Base-by-base conservation (phyloP, 2,113 vertebrate genomes). In the Canis aureus region DNA sequence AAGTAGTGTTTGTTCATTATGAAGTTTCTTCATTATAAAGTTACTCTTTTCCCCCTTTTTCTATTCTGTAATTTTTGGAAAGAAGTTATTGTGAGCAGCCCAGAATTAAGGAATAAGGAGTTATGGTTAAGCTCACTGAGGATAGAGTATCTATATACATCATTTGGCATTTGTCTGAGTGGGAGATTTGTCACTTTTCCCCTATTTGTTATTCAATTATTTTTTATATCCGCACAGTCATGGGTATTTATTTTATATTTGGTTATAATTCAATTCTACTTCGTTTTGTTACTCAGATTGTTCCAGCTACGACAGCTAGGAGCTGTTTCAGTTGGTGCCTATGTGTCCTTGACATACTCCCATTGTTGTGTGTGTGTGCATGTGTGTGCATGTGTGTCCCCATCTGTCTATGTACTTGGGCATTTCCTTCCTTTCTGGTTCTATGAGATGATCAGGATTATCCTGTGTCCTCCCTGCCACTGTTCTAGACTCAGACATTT, bases 211-310 rank as follows among this genome's bases (percentile, higher is more conserved):
- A 38, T 49, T 74, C 69, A 66, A 20, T 49, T 71, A 66, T 64
- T 53, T 49, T 87, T 87, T 83, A 71, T 71, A 38, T 53, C 55
- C 57, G 19, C 64, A 35, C 22, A 23, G 6, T 59, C 64, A 5
- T 78, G n/a, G n/a, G 5, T 73, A 55, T 20, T 94, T 73, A 80
- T 64, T 90, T 97, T 76, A 43, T 60, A 69, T 91, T 51, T 83
- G 57, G 3, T 38, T 53, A 51, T 71, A 78, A 62, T 43, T 3
- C 8, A 89, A 22, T 88, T 4, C 38, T 25, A 19, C 32, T 15
- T 64, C 64, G 12, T 64, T 57, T 76, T 25, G 0, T 83, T 32
- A 23, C 51, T 85, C 29, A 51, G 67, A 79, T 94, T 88, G 4
- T n/a, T 35, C 22, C 11, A 35, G 10, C 38, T 78, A 67, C 64